A percentile compares a stretch with the other conserved stretches of the same genome.
Evolutionary conservation across 2,888 invertebrate genomes (phyloP).

Genomic region (Plemyria rubiginata): DNA sequence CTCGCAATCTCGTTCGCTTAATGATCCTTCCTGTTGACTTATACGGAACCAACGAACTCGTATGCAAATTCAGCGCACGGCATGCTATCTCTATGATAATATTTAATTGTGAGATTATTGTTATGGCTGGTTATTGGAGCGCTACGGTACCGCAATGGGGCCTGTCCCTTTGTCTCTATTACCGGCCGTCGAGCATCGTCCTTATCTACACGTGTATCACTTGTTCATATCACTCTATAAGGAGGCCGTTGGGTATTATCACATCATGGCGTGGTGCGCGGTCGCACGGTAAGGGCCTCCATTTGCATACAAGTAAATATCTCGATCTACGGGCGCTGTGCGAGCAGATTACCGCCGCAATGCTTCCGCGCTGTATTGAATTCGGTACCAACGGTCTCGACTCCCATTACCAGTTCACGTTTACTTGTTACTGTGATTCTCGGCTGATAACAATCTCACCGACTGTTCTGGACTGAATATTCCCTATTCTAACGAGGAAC

Average conservation of each 20-base stretch:
- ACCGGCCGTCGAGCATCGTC: slow-evolving; percentile 63
- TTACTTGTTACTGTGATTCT: slow-evolving; percentile 80
- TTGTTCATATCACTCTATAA: slow-evolving; percentile 80
- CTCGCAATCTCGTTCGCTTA: slow-evolving; percentile 59
- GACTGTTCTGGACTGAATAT: slow-evolving; percentile 43
- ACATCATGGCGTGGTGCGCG: slow-evolving; percentile 72
- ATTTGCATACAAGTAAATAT: slow-evolving; percentile 84
- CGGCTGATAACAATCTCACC: slow-evolving; percentile 73
- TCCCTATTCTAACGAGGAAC: slow-evolving; percentile 39
- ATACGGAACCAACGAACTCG: slow-evolving; percentile 50
- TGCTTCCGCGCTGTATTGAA: slow-evolving; percentile 80
- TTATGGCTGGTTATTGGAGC: slow-evolving; percentile 49
- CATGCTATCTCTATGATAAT: slow-evolving; percentile 49
- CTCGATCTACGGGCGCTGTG: slow-evolving; percentile 72
- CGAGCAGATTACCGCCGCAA: slow-evolving; percentile 71
- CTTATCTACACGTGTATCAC: slow-evolving; percentile 80
- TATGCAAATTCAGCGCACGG: slow-evolving; percentile 46
- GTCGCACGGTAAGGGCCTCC: slow-evolving; percentile 77
- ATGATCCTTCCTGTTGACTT: slow-evolving; percentile 57
- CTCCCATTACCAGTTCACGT: slow-evolving; percentile 72
- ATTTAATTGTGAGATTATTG: slow-evolving; percentile 54
- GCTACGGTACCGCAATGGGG: slow-evolving; percentile 53
- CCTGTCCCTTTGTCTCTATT: slow-evolving; percentile 80
- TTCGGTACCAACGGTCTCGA: slow-evolving; percentile 69
- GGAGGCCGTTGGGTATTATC: slow-evolving; percentile 77